These are phyloP conservation scores for Heterotis niloticus DNA, from an alignment of 2,113 vertebrate genomes.

Conservation along the genomic window DNA sequence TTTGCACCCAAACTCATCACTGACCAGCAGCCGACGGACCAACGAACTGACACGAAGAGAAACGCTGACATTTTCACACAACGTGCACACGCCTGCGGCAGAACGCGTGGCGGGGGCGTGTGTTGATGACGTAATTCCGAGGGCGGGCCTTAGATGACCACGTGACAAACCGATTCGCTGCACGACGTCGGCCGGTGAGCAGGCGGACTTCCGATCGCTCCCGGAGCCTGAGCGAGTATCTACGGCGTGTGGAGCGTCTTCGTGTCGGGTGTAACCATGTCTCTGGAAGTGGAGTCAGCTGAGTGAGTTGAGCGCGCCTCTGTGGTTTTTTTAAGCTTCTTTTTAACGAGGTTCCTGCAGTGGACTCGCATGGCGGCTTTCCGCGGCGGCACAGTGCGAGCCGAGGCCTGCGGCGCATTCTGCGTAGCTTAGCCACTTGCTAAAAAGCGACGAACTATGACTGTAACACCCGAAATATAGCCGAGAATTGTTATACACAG, in stretches of 20 bases:
- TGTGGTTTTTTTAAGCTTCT: neutral
- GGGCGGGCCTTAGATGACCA: neutral
- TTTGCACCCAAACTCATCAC: no score
- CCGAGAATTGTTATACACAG: no score
- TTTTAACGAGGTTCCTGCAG: neutral
- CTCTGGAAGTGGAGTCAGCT: slow-evolving; percentile 26
- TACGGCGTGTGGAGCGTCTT: no score
- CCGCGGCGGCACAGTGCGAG: no score
- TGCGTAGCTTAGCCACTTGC: neutral
- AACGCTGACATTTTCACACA: no score
- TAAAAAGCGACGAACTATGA: neutral
- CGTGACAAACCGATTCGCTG: neutral
- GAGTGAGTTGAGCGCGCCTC: neutral
- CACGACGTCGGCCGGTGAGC: neutral
- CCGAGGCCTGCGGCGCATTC: neutral
- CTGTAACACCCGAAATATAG: neutral
- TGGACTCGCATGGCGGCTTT: neutral
- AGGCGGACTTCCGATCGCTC: no score
- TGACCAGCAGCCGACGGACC: no score
- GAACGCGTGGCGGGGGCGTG: no score
- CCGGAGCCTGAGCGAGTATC: no score
- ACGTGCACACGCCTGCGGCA: no score
- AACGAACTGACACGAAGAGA: no score
- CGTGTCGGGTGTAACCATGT: slow-evolving; percentile 4
- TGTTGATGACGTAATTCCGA: neutral